Conservation (phyloP, 2,888 invertebrate genomes). For the Toxonevra muliebris region DNA sequence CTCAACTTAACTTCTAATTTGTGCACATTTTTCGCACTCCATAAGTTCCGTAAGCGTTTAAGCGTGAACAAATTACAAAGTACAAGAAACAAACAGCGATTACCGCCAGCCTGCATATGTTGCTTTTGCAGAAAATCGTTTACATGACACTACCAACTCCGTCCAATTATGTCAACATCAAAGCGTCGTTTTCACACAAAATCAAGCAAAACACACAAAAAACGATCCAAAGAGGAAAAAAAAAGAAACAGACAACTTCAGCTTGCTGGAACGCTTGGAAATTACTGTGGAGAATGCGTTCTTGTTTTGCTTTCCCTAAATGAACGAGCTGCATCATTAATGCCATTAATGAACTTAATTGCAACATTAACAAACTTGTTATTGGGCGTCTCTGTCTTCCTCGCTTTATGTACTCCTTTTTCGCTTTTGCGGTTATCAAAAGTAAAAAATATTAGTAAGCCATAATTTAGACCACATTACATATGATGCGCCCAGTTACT, state of each 20-base stretch:
- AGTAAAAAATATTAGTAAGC: too few relatives aligned
- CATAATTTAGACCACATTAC: too few relatives aligned
- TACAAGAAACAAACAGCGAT: not conserved
- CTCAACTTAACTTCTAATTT: conserved; percentile 48
- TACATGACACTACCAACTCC: conserved; percentile 27
- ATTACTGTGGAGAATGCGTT: conserved; percentile 5
- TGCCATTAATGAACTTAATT: conserved; percentile 24
- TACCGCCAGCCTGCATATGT: conserved; percentile 10
- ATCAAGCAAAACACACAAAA: conserved; percentile 11
- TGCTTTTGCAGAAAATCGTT: conserved; percentile 11
- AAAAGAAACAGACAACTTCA: conserved; percentile 20
- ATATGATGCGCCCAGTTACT: too few relatives aligned
- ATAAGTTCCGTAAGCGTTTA: conserved; percentile 51
- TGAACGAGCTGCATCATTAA: conserved; percentile 18
- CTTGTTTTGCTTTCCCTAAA: not conserved
- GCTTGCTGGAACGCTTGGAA: conserved; percentile 3
- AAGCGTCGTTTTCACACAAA: conserved; percentile 28
- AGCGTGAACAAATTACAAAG: conserved; percentile 41
- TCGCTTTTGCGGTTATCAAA: too few relatives aligned
- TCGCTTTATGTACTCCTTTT: too few relatives aligned
- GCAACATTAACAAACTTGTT: conserved; percentile 7
- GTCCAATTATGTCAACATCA: conserved; percentile 36
- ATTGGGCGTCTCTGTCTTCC: not conserved
- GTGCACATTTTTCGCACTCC: conserved; percentile 54
- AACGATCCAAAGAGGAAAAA: not conserved